phyloP scores from a whole-genome alignment of 2,888 invertebrate genomes.

The Philereme vetulata region DNA sequence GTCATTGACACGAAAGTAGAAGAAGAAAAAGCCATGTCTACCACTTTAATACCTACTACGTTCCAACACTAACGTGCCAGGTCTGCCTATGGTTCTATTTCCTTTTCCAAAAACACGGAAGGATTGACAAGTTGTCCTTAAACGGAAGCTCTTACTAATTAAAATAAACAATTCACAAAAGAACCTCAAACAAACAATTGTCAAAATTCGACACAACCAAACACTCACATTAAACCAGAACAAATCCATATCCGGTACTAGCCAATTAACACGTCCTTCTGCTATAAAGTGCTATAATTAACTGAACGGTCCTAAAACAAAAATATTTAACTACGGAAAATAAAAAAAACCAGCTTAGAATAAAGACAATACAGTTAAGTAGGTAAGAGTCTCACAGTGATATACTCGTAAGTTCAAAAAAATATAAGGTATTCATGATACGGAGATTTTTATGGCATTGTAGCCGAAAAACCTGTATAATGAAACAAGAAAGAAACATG shows the following conservation, averaged over 20 bases:
- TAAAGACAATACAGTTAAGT: conserved; percentile 41
- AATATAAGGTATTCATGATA: conserved; percentile 44
- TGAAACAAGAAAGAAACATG: no score
- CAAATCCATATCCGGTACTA: conserved; percentile 65
- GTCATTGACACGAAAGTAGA: no score
- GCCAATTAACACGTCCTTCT: conserved; percentile 69
- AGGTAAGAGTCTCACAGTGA: neutral
- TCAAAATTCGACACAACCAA: conserved; percentile 27
- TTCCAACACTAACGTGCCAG: no score
- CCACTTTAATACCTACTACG: no score
- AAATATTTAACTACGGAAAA: conserved; percentile 56
- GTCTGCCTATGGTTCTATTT: no score
- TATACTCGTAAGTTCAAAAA: conserved; percentile 6
- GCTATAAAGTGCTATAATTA: conserved; percentile 66
- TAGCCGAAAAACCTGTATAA: no score
- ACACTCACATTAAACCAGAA: conserved; percentile 55
- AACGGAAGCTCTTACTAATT: conserved; percentile 25
- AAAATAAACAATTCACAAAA: conserved; percentile 12
- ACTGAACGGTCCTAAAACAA: conserved; percentile 69
- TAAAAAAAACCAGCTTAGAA: conserved; percentile 30
- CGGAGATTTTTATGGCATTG: no score
- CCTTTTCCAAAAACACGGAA: neutral
- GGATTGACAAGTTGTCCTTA: neutral
- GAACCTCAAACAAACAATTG: conserved; percentile 24
- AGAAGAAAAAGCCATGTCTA: no score